Evolutionary conservation across 2,888 invertebrate genomes (phyloP), one percentile per base, ranked within the genome.

Genomic region (Ennomos fuscantarius): DNA sequence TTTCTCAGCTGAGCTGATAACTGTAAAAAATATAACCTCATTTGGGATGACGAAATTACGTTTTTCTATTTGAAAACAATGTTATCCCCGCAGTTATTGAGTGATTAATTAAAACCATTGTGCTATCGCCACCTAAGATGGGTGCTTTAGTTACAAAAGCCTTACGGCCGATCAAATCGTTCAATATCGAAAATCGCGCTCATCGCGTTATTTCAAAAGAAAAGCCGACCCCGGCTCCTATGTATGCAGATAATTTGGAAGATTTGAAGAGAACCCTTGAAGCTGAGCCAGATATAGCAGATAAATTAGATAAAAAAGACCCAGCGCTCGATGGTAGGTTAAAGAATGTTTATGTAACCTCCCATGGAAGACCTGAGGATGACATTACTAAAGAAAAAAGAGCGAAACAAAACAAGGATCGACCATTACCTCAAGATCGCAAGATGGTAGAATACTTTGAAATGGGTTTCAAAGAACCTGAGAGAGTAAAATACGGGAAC

Each of bases 121-220:
- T 60, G 63, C 86, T 87, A 88, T 72, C 73, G 87, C 86, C 84
- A 79, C 85, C 76, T 82, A 73, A 89, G 86, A 96, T 96, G 96
- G 96, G 96, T 70, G 94, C 94, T 84, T 91, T 94, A 71, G 87
- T 93, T 67, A 93, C 96, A 0, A 84, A 86, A 69, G 83, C 95
- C 46, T 84, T 92, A 24, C 87, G 94, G 60, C 95, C 95, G 12
- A 72, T 93, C 11, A 94, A 94, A 78, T 93, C 94, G 31, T 96
- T 95, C 71, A 97, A 97, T 84, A 93, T 96, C 1, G 97, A 96
- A 79, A 95, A 93, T 81, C 94, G 97, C 62, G 96, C 96, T 31
- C 95, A 95, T 71, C 94, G 94, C 71, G 84, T 95, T 13, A 93
- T 97, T 65, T 93, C 94, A 0, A 93, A 92, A 76, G 94, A 95